A percentile compares a stretch with the other conserved stretches of the same genome.
phyloP scores from a whole-genome alignment of 2,888 invertebrate genomes.

The Schizaphis graminum region DNA sequence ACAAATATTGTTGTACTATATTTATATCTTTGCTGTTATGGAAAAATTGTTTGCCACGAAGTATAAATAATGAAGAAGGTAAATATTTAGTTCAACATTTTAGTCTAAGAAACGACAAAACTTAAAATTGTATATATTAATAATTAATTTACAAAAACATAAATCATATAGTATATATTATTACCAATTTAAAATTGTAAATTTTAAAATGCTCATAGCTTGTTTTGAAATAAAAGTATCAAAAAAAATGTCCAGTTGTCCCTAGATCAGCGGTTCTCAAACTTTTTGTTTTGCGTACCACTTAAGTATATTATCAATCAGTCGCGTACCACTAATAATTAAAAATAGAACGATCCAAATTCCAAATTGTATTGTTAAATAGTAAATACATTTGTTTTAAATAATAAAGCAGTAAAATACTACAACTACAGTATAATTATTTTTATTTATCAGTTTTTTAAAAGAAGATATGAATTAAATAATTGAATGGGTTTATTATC shows the following conservation, averaged over 20 bases:
- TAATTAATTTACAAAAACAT: not conserved
- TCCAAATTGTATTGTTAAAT: no score
- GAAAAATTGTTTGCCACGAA: conserved; percentile 50
- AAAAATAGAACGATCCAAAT: no score
- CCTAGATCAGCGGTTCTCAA: no score
- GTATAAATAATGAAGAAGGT: conserved; percentile 50
- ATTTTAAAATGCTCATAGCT: not conserved
- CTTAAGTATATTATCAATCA: no score
- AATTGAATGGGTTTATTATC: no score
- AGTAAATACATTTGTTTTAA: no score
- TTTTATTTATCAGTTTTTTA: no score
- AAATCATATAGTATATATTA: not conserved
- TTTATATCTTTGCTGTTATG: conserved; percentile 53
- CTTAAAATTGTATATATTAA: not conserved
- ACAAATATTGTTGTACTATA: conserved; percentile 59
- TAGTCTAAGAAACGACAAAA: not conserved
- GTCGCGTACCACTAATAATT: no score
- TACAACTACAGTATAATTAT: no score
- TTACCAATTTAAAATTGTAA: not conserved
- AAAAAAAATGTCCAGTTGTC: not conserved
- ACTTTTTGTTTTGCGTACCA: no score
- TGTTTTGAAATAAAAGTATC: not conserved
- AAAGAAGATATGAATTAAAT: no score
- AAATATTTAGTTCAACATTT: not conserved
- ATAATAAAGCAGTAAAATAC: no score